Evolutionary conservation across 2,888 invertebrate species (phyloP), one percentile per base, ranked within the genome.

Genomic region (Dioctria rufipes): DNA sequence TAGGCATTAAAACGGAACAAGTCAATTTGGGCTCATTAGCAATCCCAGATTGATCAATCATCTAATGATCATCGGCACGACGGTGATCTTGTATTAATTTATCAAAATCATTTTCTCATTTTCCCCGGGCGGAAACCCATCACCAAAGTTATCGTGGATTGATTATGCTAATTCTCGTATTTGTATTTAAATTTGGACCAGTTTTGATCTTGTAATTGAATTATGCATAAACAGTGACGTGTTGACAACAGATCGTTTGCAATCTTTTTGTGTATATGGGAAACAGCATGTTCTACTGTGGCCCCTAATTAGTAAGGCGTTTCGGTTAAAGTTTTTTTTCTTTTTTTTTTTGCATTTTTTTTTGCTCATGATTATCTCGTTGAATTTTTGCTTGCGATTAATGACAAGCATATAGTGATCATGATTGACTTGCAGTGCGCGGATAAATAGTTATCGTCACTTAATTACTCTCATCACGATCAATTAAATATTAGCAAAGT

Each of bases 151-250:
- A 51, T 60, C 42, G 46, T 25, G 25, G 75, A 61, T 61, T 75
- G 75, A 75, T 75, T 75, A 75, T 75, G 75, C 61, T 75, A 75
- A 75, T 75, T 75, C 42, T 5, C 46, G 46, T 75, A 75, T 75
- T 75, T 75, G 75, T 75, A 75, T 75, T 75, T 75, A 75, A 75
- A 75, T 75, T 75, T 75, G 75, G 75, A 75, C 75, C 75, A 75
- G 60, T 75, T 75, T 58, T 13, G 75, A 43, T 42, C 39, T 25
- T 75, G 58, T 75, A 75, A 75, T 75, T 75, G 75, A 75, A 75
- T 75, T 75, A 75, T 75, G 75, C 61, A 75, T 75, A 75, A 58
- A 61, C 75, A 61, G n/a, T 75, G 75, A 58, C 9, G 61, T 75
- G 61, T 42, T 75, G 75, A 75, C 75, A 75, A 75, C 60, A 13